Base-by-base conservation (phyloP, 2,797 vertebrate genomes). In the Lateolabrax maculatus region DNA sequence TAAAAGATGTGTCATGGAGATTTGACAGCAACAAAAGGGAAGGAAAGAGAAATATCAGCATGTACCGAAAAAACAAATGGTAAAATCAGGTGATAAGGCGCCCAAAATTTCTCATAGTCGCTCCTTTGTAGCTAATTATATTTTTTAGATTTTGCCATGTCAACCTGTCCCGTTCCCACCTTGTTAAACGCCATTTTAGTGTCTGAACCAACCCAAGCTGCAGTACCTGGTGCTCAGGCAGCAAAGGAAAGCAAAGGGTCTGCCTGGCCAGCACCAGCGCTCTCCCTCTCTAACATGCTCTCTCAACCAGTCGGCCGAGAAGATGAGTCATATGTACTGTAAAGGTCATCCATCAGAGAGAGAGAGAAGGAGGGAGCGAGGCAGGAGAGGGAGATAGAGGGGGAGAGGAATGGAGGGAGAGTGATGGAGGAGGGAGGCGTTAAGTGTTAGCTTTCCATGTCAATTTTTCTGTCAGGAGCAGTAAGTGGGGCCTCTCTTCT, bases 301-400 rank as follows among this genome's bases (percentile, higher is more conserved):
- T 39, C 71, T 81, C 79, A 69, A 72, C 86, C 75, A 81, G 70
- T 72, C 65, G 31, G 78, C 63, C 46, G 55, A 58, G 72, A 81
- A 72, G 81, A 90, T 89, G 88, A 91, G 75, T 92, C 89, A 92
- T 80, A 67, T 71, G 63, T 62, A 78, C 83, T 86, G 81, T 83
- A 90, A 92, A 92, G 91, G 89, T 91, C 85, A 83, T 83, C 80
- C 81, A 87, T 88, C 84, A 90, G 78, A 70, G 79, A 25, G 70
- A 68, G 79, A 80, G 37, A 44, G 67, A 58, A 19, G 58, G 5
- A 13, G n/a, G 29, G 34, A 4, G 66, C 0, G 60, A 13, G 64
- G 13, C 11, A 21, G 31, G 16, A 48, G 46, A 34, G 49, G n/a
- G 58, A 74, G 81, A 82, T 29, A 37, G 75, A 63, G 56, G 25